Evolutionary conservation across 2,113 vertebrate genomes (phyloP).

Genomic region (Saccopteryx bilineata): DNA sequence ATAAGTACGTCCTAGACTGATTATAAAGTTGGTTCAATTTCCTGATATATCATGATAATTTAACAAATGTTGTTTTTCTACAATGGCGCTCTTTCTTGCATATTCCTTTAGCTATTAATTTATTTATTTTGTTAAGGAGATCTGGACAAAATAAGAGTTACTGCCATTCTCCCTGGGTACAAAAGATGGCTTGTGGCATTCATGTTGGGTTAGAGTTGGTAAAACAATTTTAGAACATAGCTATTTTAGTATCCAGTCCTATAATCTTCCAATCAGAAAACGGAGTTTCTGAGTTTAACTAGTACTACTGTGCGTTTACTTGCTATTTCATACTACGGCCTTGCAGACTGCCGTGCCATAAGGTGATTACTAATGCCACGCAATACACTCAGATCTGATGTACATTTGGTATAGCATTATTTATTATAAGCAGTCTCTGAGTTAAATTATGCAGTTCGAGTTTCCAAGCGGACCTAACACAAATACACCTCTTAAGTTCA

Average conservation of each 20-base stretch:
- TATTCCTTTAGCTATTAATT: slow-evolving; percentile 15
- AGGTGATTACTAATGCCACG: not conserved
- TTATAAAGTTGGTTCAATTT: slow-evolving; percentile 61
- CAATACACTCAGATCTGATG: not conserved
- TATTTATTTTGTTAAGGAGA: slow-evolving; percentile 35
- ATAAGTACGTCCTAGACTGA: slow-evolving; percentile 70
- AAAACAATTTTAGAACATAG: slow-evolving; percentile 57
- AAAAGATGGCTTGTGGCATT: not conserved
- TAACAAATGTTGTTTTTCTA: slow-evolving; percentile 57
- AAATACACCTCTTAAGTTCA: not conserved
- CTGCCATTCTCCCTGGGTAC: not conserved
- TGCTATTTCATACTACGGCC: not conserved
- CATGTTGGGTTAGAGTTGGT: not conserved
- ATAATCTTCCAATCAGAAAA: slow-evolving; percentile 44
- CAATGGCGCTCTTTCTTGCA: slow-evolving; percentile 48
- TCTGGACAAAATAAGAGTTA: slow-evolving; percentile 17
- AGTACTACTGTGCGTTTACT: not conserved
- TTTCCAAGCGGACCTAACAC: not conserved
- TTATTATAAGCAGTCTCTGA: not conserved
- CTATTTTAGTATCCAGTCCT: not conserved
- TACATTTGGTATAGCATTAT: not conserved
- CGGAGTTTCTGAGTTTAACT: slow-evolving; percentile 26
- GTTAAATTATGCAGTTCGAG: not conserved
- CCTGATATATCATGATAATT: slow-evolving; percentile 63
- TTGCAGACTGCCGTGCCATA: not conserved